Evolutionary conservation across 2,113 vertebrate genomes (phyloP), one percentile per base, ranked within the genome.

Genomic region (Hystrix brachyura): DNA sequence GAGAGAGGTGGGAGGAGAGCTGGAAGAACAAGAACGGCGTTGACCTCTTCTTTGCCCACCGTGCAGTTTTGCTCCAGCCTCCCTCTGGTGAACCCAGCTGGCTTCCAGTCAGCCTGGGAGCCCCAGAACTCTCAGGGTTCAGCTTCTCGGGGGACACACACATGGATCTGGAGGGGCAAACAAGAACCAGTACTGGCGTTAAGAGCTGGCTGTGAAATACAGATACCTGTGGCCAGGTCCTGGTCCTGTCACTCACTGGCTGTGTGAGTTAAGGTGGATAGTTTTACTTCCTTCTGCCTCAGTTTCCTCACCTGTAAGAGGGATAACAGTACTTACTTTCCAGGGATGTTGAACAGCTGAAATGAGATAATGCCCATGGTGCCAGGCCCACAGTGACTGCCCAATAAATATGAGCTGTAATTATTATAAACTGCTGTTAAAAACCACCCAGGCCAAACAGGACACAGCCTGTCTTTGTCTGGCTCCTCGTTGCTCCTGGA

Each of bases 401-500:
- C 60, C 19, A 53, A 6, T 81, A 81, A 91, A 82, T 32, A n/a
- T 0, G 71, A 87, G 19, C 87, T 94, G 18, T 91, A 87, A 80
- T 97, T 85, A 95, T 53, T 79, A n/a, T 57, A 71, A 90, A 90
- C 38, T 59, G 57, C 86, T 92, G 5, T 82, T 95, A 80, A 17
- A 94, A 85, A 27, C 82, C 80, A 51, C 27, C 71, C 59, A 23
- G 84, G 90, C 96, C 86, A 65, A 89, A n/a, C 48, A 80, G 93
- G 93, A 85, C 82, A 96, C 80, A 76, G 87, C 9, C 89, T 76
- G 32, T 92, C 78, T 96, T 72, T 95, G 84, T 90, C 88, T 62
- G 78, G 65, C 89, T 94, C 60, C 88, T 72, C 3, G 19, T 38
- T 27, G 90, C 87, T 81, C 92, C 59, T 23, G 72, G 90, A 86